Conservation (phyloP, 2,888 invertebrate species). For the Eristalis pertinax region DNA sequence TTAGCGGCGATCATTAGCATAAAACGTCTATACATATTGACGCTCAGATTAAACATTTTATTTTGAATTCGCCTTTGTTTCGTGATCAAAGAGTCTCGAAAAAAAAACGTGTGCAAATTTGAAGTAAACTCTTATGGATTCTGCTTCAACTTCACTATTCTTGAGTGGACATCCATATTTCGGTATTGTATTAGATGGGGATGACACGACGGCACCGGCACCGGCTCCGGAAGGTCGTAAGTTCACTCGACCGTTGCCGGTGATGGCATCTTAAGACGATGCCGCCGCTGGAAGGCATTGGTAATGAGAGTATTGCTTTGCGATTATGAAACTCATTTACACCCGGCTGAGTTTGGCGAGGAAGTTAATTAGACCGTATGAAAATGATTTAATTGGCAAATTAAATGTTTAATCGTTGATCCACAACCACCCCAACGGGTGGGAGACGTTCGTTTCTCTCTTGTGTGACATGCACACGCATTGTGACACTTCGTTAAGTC, state of each 20-base stretch:
- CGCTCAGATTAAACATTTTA: background rate
- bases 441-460: background rate
- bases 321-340: background rate
- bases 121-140: too few species aligned
- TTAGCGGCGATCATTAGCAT: background rate
- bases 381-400: background rate
- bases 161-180: too few species aligned
- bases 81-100: background rate
- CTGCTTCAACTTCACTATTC: too few species aligned
- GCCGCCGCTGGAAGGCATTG: too few species aligned
- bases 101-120: too few species aligned
- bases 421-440: background rate
- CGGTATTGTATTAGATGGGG: too few species aligned
- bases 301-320: background rate
- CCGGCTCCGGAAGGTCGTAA: background rate
- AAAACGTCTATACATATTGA: conserved; percentile 10
- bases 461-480: background rate
- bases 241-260: background rate
- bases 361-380: background rate
- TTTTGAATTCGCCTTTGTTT: background rate
- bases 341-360: background rate
- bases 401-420: background rate
- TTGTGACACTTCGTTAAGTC: background rate
- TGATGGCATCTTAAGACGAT: background rate
- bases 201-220: too few species aligned